Conservation (phyloP, 2,888 invertebrate species). For the Halictus quadricinctus region DNA sequence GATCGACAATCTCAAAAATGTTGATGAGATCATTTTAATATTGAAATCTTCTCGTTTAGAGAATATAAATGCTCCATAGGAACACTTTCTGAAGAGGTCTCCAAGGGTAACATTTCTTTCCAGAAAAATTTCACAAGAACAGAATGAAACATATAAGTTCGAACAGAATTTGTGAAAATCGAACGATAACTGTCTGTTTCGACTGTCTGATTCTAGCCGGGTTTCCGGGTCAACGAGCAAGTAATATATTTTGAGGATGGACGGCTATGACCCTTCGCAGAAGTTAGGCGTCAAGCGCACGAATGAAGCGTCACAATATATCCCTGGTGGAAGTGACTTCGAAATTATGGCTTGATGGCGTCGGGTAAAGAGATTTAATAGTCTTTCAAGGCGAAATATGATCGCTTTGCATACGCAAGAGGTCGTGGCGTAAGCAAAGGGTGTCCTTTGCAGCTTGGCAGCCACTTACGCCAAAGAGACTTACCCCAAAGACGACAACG, state of each 20-base stretch:
- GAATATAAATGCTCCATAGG: no score
- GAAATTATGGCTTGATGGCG: slow-evolving; percentile 3
- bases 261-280: neutral
- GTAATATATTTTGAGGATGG: neutral
- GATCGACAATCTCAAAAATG: neutral
- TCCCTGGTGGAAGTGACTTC: slow-evolving; percentile 9
- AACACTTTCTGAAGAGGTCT: no score
- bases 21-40: neutral
- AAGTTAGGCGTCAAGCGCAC: neutral
- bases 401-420: slow-evolving; percentile 43
- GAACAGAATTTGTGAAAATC: no score
- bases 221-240: neutral
- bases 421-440: slow-evolving; percentile 21
- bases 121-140: no score
- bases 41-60: no score
- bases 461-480: slow-evolving; percentile 44
- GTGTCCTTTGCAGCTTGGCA: slow-evolving; percentile 38
- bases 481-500: slow-evolving; percentile 48
- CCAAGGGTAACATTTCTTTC: no score
- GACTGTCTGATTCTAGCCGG: neutral
- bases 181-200: neutral
- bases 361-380: slow-evolving; percentile 43
- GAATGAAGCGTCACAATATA: neutral
- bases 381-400: slow-evolving; percentile 51
- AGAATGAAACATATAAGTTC: no score